Evolutionary conservation across 2,113 vertebrate genomes (phyloP), one percentile per base, ranked within the genome.

Genomic region (Mola mola): DNA sequence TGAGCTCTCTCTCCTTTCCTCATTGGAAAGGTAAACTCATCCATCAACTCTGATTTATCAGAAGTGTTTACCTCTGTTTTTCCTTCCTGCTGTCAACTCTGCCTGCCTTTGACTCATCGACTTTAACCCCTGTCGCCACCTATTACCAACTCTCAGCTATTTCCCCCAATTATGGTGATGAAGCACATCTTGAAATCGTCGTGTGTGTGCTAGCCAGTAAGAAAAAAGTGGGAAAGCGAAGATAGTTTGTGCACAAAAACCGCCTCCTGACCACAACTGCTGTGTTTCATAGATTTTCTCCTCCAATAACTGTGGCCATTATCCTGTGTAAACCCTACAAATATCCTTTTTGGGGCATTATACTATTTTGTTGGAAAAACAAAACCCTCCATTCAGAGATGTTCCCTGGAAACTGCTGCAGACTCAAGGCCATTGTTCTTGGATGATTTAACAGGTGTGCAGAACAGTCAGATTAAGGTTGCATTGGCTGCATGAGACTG

Each of bases 291-390:
- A 51, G 59, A 72, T 53, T 38, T 67, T 77, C 66, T 50, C 50
- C 28, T 67, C 53, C 55, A 58, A 58, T 63, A 82, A 72, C 76
- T 43, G 53, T 36, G 47, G 64, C 70, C 69, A 82, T 84, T 79
- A 83, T 82, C 61, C 62, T 76, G 67, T 80, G 79, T 83, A 81
- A 83, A 78, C 62, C 61, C 47, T 56, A 80, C 80, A 81, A 84
- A 82, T 58, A 85, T 70, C 46, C 48, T 72, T 87, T 85, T 85
- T 68, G 63, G 77, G 70, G 50, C 60, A 80, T 72, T 80, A 66
- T 33, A 55, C 75, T 52, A 63, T 79, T 84, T 87, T 82, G 75
- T 75, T 63, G 31, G 58, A 48, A 75, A 80, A 89, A 87, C 73
- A 74, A 83, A 82, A 62, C 44, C 60, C 66, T 37, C 40, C 72